Conservation (phyloP, 2,888 invertebrate genomes). For the Nomada goodeniana region DNA sequence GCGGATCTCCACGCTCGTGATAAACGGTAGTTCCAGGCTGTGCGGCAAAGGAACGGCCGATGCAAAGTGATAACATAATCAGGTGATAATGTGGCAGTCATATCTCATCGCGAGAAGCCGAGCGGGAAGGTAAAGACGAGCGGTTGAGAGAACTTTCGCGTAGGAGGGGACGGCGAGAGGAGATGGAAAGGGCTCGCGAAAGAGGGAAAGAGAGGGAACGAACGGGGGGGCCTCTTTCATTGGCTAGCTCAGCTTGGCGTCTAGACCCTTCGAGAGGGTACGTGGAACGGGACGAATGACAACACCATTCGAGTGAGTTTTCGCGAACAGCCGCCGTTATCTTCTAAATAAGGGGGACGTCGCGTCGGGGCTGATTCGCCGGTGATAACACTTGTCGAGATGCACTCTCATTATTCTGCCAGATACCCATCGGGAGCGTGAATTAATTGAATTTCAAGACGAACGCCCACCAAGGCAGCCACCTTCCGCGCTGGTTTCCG, state of each 20-base stretch:
- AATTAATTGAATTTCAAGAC: slow-evolving; percentile 76
- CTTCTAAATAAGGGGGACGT: slow-evolving; percentile 71
- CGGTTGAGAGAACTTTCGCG: background rate
- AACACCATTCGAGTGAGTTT: slow-evolving; percentile 73
- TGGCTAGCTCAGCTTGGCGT: slow-evolving; percentile 65
- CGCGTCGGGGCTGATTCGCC: slow-evolving; percentile 59
- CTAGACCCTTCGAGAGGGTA: slow-evolving; percentile 57
- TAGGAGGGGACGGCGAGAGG: slow-evolving; percentile 35
- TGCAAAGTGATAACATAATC: slow-evolving; percentile 83
- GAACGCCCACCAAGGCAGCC: slow-evolving; percentile 60
- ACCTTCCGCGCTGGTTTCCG: slow-evolving; percentile 28
- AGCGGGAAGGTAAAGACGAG: slow-evolving; percentile 47
- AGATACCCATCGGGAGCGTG: slow-evolving; percentile 72
- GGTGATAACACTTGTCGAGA: slow-evolving; percentile 74
- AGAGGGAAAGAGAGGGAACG: slow-evolving; percentile 1
- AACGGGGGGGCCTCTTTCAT: slow-evolving; percentile 56
- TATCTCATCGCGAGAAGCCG: slow-evolving; percentile 75
- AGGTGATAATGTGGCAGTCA: slow-evolving; percentile 81
- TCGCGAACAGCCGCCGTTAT: slow-evolving; percentile 72
- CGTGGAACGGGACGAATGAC: slow-evolving; percentile 71
- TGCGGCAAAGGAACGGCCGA: slow-evolving; percentile 78
- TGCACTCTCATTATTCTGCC: slow-evolving; percentile 73
- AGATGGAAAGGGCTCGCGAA: slow-evolving; percentile 3
- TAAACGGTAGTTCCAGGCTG: slow-evolving; percentile 76
- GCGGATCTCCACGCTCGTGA: slow-evolving; percentile 67